Evolutionary conservation across 2,797 vertebrate genomes (phyloP), one percentile per base, ranked within the genome.

Genomic region (Silurus lanzhouensis): DNA sequence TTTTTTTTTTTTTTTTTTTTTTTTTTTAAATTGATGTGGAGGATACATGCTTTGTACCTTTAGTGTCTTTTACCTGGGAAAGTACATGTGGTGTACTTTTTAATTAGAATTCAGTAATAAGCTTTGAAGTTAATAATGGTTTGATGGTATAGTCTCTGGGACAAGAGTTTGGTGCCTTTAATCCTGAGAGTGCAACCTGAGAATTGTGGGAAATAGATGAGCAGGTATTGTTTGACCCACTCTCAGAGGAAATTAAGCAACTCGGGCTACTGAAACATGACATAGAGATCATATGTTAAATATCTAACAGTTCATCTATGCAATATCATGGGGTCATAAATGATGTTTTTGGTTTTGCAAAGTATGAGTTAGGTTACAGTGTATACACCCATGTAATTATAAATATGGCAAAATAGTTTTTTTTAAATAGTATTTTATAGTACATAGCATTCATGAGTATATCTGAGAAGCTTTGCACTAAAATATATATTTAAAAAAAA

Each of bases 191-290:
- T 48, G 31, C 63, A 19, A 83, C 52, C 12, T 52, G 55, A 60
- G 20, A 57, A 20, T 52, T 68, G 31, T 78, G 63, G 77, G 76
- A 79, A 79, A 79, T 63, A 25, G 55, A 46, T 61, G 57, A 78
- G 76, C 76, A 78, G 58, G 31, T 25, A 58, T 14, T 38, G 38
- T 46, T 79, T 79, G 20, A 46, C 58, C 20, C 58, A 63, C 22
- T 46, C 31, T 46, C 38, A 25, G 13, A 20, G 77, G 38, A 46
- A 60, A 79, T 57, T 44, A 78, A 7, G 31, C 22, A 20, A 20
- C 31, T 79, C 38, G 44, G 38, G 31, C 12, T 63, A 63, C 20
- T 44, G 22, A 79, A 46, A 15, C 76, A 63, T 79, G 60, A 44
- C 20, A n/a, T 38, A 5, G 52, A 27, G 57, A 58, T 58, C 38